Evolutionary conservation across 2,797 vertebrate species (phyloP).

Genomic region (Chrosomus eos): DNA sequence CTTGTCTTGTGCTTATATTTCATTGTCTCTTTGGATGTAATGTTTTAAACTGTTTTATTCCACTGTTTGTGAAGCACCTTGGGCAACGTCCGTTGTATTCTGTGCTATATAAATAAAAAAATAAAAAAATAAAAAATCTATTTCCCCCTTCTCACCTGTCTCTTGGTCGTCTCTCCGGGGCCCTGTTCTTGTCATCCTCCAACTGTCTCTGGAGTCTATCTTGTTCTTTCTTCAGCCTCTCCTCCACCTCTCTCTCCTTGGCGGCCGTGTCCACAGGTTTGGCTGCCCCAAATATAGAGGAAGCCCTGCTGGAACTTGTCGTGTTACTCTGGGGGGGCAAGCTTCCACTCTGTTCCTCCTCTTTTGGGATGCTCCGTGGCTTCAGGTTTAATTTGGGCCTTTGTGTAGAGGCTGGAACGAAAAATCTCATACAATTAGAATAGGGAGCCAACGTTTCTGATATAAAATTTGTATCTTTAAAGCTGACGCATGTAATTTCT

Average conservation of each 20-base stretch:
- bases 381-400: slow-evolving; percentile 93
- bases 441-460: too few relatives aligned
- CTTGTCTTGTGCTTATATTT: too few relatives aligned
- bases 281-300: slow-evolving; percentile 91
- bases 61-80: too few relatives aligned
- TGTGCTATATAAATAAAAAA: too few relatives aligned
- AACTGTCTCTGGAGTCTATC: slow-evolving; percentile 90
- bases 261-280: slow-evolving; percentile 94
- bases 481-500: background rate
- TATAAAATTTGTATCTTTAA: background rate
- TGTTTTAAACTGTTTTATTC: too few relatives aligned
- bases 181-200: slow-evolving; percentile 86
- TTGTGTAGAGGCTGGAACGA: slow-evolving; percentile 73
- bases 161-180: slow-evolving; percentile 84
- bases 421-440: background rate
- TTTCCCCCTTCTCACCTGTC: slow-evolving; percentile 73
- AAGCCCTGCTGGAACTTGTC: slow-evolving; percentile 76
- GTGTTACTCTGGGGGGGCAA: slow-evolving; percentile 68
- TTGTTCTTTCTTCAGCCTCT: slow-evolving; percentile 93
- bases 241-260: slow-evolving; percentile 91
- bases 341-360: slow-evolving; percentile 80
- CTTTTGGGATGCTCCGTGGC: slow-evolving; percentile 89
- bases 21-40: too few relatives aligned
- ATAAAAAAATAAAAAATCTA: too few relatives aligned
- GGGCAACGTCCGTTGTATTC: too few relatives aligned